These are phyloP conservation scores for Peromyscus polionotus DNA, from an alignment of 2,113 vertebrate species.

Conservation along the genomic window DNA sequence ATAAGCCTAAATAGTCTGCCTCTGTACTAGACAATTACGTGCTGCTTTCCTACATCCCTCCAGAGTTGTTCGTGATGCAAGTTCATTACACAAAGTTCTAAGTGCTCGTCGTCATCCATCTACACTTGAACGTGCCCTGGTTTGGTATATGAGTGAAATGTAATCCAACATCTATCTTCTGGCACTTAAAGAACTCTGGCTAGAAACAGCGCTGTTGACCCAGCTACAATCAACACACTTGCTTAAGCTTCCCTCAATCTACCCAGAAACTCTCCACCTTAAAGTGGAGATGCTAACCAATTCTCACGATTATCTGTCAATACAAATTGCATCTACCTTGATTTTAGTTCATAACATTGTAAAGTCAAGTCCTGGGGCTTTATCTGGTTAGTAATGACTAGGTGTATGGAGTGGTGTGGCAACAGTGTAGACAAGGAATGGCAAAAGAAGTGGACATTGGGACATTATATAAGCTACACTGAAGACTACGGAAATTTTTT, in stretches of 20 bases:
- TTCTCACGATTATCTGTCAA: neutral
- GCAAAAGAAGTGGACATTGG: rapidly evolving
- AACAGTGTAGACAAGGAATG: neutral
- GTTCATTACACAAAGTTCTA: neutral
- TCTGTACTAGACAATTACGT: constrained; percentile 4
- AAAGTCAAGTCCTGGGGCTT: neutral
- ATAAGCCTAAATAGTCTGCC: constrained; percentile 49
- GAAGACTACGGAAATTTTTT: constrained; percentile 61
- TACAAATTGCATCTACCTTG: neutral
- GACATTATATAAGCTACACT: neutral
- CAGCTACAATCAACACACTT: neutral
- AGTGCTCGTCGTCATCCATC: neutral
- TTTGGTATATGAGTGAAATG: neutral
- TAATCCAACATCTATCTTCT: neutral
- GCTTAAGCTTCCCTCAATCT: neutral
- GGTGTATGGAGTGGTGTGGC: too few relatives aligned
- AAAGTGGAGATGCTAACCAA: neutral
- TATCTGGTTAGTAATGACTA: neutral
- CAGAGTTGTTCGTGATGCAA: neutral
- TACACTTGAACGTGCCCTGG: neutral
- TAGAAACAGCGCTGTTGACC: neutral
- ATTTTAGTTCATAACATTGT: neutral
- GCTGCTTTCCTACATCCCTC: neutral
- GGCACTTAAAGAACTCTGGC: neutral
- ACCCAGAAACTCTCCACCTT: neutral